Base-by-base conservation (phyloP, 23 tunicate species). In the Botrylloides violaceus region DNA sequence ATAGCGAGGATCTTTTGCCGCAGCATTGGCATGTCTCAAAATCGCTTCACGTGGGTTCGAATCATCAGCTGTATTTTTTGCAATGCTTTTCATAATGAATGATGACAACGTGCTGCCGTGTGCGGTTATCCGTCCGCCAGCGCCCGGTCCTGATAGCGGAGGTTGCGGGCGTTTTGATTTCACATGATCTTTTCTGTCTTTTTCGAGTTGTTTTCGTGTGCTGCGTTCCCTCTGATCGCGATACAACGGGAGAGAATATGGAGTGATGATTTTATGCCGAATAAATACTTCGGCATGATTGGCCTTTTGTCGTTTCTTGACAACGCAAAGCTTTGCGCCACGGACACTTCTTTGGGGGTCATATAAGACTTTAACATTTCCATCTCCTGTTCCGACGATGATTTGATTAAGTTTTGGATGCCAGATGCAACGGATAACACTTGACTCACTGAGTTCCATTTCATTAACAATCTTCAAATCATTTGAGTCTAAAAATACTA, bases 91-190 rank as follows among this genome's bases (percentile, higher is more conserved):
- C 97, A 90, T 90, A 49, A 90, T 77, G 36, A 83, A 90, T 38
- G 97, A 90, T 5, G 97, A 82, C 26, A 90, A 61, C 3, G 97
- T 90, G 78, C 97, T 79, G 57, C 97, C 97, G 37, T 90, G 97
- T 2, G 97, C 97, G 30, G 87, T 73, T 30, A 90, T 29, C 0
- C 97, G 81, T 4, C 97, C 97, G 5, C 97, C 97, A 59, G 97
- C 97, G 37, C 97, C 96, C 25, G 74, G 74, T 4, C 74, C 74
- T 19, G 74, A 68, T 19, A 90, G 73, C 29, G 97, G 97, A 9
- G 97, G 89, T 57, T 82, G 88, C 1, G 97, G 97, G 21, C 66
- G 64, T 25, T 79, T 88, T 0, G 97, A 90, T 90, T 83, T 90
- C 35, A 90, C 85, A 23, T 80, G 97, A 83, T 90, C 90, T 53